Evolutionary conservation across 2,113 vertebrate species (phyloP), one percentile per base, ranked within the genome.

Genomic region (Hippocampus abdominalis): DNA sequence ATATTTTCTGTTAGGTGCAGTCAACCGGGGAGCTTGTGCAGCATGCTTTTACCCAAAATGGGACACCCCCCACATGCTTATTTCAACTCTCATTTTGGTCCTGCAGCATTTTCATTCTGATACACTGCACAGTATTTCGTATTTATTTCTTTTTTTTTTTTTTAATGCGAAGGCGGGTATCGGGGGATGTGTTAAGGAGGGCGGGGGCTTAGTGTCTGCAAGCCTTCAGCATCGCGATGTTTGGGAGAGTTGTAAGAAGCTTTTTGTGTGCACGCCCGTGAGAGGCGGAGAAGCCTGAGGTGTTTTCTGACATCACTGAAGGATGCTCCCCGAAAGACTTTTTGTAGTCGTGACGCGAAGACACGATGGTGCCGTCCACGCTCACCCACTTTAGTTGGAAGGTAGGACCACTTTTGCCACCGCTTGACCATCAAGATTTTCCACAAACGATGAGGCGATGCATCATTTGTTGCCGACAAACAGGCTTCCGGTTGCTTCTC

Each of bases 351-450:
- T 57, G 61, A 77, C 40, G 49, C 66, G 73, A 59, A 67, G 71
- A 68, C 80, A 76, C 74, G 60, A 90, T 90, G 89, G 87, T 90
- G 84, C 85, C 87, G 76, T 87, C 81, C 66, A 84, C 83, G 65
- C 76, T 88, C 81, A 90, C 81, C 75, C 88, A 88, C 69, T 87
- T 90, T 79, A 82, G 80, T 8, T 86, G 83, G 68, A 89, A 90
- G 88, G 86, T 89, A 89, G 82, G 86, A 75, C 56, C 44, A 61
- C 7, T 27, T 70, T 40, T 42, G 25, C 32, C 63, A 44, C 7
- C 1, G 4, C 59, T 27, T 32, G 11, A 40, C 6, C 29, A 12
- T 15, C 18, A 48, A 46, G 6, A 66, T 15, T 13, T 8, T 32
- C 27, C 56, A 16, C n/a, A 23, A 25, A 23, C 40, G 23, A 75